Base-by-base conservation (phyloP, 2,888 invertebrate species). In the Oscheius sp. region DNA sequence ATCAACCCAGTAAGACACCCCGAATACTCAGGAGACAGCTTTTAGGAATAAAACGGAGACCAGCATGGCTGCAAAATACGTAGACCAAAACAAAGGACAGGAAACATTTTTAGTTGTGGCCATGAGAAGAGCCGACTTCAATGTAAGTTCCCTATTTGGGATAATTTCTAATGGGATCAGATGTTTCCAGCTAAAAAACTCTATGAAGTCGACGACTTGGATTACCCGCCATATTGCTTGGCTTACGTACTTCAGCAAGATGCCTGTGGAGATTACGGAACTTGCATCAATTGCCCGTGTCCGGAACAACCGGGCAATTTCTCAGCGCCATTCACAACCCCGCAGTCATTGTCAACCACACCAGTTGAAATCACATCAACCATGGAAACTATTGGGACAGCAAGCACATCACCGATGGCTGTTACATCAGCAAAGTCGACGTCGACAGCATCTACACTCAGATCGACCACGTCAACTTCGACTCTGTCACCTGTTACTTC, bases 121-220 rank as follows among this genome's bases (percentile, higher is more conserved):
- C 43, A 61, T 61, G 61, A 41, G 61, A 18, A 18, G 25, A 23
- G 61, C 61, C n/a, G 61, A 61, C 21, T 61, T 61, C 23, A 41
- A 5, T 1, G 61, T 61, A 21, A 9, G 18, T 43, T 21, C 18
- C 23, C 23, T 43, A 7, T 29, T 27, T 25, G n/a, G 13, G 5
- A 7, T 1, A 16, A 7, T 3, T 2, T 7, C 7, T n/a, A 41
- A 41, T 61, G 6, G 35, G 35, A 35, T 3, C 18, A 61, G 61
- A 13, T 2, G 18, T 61, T 61, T 43, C 61, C 61, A 43, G 61
- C 61, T 21, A 27, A 12, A 16, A 61, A 21, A 21, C 21, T 43
- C 41, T 61, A 43, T 18, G 41, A 61, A 5, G 25, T 61, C 21
- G 7, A 41, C 18, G 61, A 61, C 43, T 41, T 61, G 7, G 12